Evolutionary conservation across 2,888 invertebrate genomes (phyloP), one percentile per base, ranked within the genome.

Genomic region (Kuschelorhynchus macadamiae): DNA sequence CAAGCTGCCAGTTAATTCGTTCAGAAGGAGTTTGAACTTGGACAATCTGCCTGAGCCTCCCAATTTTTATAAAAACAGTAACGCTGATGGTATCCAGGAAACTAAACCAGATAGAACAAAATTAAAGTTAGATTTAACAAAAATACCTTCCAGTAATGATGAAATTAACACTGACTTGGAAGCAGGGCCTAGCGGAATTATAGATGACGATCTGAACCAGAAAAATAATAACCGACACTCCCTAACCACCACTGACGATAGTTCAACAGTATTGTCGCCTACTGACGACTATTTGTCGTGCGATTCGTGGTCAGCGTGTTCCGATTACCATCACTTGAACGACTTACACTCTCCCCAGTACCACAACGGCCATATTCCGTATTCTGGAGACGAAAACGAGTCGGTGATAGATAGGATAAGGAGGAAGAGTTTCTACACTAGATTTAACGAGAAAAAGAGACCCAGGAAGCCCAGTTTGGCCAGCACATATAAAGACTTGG

Each of bases 381-480:
- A 78, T 72, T 84, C 85, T 7, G 83, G 83, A 7, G 86, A 87
- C 72, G 86, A 86, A 49, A 85, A 83, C 63, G 85, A 90, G 66
- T 94, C 93, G 66, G 90, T 96, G 41, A 91, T 91, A 55, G 96
- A 96, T 78, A 87, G 96, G 76, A 96, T 96, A 76, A 87, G 93
- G 74, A 87, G 96, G 30, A 94, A 95, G 81, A 95, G 95, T 81
- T 96, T 94, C 84, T 96, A 95, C 80, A 90, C 92, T 11, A 87
- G 95, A 52, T 96, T 96, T 81, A 95, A 96, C 80, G 94, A 95
- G 79, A 90, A 92, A 80, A 92, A 92, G 77, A 88, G 88, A 72
- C 86, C 89, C 5, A 86, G 92, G 71, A 91, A 90, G 77, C 90
- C 90, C 76, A 90, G 87, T 75, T 84, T 91, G 72, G 88, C 88